phyloP scores from a whole-genome alignment of 2,888 invertebrate genomes.

The Trichogramma evanescens region DNA sequence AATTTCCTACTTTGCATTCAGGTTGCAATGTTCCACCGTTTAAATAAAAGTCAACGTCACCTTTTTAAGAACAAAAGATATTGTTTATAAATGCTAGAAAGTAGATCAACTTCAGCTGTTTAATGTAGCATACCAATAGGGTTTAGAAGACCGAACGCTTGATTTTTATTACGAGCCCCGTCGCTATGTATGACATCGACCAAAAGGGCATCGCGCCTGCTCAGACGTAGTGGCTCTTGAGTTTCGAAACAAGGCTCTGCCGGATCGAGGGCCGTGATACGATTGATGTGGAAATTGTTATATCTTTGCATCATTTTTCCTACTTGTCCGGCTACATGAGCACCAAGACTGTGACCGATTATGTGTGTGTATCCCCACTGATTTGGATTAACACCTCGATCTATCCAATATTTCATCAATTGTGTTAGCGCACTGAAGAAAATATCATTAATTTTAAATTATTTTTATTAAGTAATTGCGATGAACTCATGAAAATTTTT shows the following conservation, averaged over 20 bases:
- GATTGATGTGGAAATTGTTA: slow-evolving; percentile 29
- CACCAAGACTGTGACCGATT: slow-evolving; percentile 59
- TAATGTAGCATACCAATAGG: no score
- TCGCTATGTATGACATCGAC: no score
- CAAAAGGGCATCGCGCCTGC: no score
- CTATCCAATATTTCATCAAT: no score
- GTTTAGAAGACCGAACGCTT: no score
- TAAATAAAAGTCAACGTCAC: no score
- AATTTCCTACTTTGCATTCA: no score
- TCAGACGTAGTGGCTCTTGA: slow-evolving; percentile 25
- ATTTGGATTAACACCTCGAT: slow-evolving; percentile 19
- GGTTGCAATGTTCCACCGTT: no score
- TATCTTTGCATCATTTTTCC: slow-evolving; percentile 49
- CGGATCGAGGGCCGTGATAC: slow-evolving; percentile 56
- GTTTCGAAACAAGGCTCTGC: slow-evolving; percentile 58
- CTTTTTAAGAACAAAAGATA: no score
- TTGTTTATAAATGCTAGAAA: no score
- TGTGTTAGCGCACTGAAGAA: neutral
- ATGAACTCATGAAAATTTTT: neutral
- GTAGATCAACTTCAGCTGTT: no score
- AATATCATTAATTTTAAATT: neutral
- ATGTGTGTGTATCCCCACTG: slow-evolving; percentile 48
- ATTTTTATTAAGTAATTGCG: neutral
- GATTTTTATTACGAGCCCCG: no score
- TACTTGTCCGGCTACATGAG: slow-evolving; percentile 56